These are phyloP conservation scores for Chalcis sispes DNA, from an alignment of 2,888 invertebrate genomes.

Conservation along the genomic window DNA sequence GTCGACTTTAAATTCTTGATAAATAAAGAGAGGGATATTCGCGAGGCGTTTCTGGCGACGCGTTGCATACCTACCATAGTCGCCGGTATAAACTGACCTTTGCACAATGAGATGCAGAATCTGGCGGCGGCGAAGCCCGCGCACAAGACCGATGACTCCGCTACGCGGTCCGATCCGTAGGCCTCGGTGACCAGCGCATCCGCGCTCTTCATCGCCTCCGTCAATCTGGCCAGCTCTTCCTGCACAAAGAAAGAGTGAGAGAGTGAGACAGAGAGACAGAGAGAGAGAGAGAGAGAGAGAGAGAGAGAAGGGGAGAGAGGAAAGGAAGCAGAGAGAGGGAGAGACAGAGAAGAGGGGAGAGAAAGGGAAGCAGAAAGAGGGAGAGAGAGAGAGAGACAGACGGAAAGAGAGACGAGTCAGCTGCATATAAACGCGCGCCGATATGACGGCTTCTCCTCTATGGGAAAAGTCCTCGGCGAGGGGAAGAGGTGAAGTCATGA, in stretches of 20 bases:
- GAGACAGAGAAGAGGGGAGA: too few relatives aligned
- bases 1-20: not conserved
- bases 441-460: too few relatives aligned
- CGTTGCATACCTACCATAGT: too few relatives aligned
- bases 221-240: conserved; percentile 74
- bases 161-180: conserved; percentile 61
- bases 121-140: conserved; percentile 82
- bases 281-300: not conserved
- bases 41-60: not conserved
- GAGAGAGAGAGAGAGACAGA: not conserved
- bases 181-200: conserved; percentile 77
- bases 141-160: conserved; percentile 80
- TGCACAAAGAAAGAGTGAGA: conserved; percentile 62
- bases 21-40: too few relatives aligned
- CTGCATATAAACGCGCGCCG: too few relatives aligned
- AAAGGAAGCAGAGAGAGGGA: not conserved
- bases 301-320: not conserved
- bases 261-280: not conserved
- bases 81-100: conserved; percentile 71
- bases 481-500: too few relatives aligned
- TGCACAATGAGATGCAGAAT: conserved; percentile 79
- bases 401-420: not conserved
- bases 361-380: not conserved
- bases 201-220: conserved; percentile 76
- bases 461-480: too few relatives aligned